Evolutionary conservation across 2,797 vertebrate species (phyloP).

Genomic region (Falco peregrinus): DNA sequence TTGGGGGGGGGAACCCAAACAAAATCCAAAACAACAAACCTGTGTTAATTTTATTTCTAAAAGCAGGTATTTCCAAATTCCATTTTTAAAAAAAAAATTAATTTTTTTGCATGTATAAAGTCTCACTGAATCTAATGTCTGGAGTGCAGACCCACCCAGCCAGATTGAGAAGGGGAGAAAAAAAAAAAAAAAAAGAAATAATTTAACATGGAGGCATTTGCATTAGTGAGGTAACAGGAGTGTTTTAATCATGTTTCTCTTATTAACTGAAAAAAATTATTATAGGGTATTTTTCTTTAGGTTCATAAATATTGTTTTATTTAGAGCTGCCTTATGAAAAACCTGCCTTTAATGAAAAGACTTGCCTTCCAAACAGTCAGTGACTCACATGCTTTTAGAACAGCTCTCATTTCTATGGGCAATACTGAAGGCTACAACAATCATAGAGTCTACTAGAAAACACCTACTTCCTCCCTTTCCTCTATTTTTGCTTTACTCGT

Average conservation of each 20-base stretch:
- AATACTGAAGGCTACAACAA: neutral
- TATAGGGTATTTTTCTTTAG: neutral
- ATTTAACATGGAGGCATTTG: neutral
- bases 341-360: neutral
- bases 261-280: neutral
- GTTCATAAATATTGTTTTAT: neutral
- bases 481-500: neutral
- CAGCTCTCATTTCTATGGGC: neutral
- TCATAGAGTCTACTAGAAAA: neutral
- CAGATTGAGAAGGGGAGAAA: neutral
- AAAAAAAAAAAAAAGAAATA: neutral
- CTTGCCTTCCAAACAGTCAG: neutral
- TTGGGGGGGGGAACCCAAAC: neutral
- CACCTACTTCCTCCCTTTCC: neutral
- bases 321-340: neutral
- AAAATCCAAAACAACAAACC: neutral
- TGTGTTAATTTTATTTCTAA: slow-evolving; percentile 28
- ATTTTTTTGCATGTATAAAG: neutral
- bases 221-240: neutral
- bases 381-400: neutral
- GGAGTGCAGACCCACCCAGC: neutral
- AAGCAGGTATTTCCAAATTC: slow-evolving; percentile 29
- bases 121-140: slow-evolving; percentile 2
- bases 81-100: neutral
- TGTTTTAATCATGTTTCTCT: neutral